Conservation (phyloP, 2,888 invertebrate species). For the Resseliella maxima region DNA sequence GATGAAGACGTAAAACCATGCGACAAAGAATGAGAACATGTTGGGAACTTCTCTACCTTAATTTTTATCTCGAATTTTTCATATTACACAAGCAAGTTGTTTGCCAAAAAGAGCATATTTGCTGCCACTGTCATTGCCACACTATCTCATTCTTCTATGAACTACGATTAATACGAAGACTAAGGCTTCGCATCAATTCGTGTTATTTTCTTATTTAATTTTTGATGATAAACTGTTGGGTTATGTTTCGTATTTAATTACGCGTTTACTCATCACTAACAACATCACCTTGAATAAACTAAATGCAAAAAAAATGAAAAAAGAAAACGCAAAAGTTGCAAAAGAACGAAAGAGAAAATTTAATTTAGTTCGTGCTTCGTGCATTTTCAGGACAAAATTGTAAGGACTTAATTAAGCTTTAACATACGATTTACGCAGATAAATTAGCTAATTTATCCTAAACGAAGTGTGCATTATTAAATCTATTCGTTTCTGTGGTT, state of each 20-base stretch:
- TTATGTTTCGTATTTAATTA: constrained; percentile 37
- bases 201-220: constrained; percentile 55
- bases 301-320: neutral
- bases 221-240: constrained; percentile 55
- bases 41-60: neutral
- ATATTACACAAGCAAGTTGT: neutral
- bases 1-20: no score
- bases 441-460: constrained; percentile 55
- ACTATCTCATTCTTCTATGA: neutral
- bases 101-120: neutral
- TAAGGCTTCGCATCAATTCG: constrained; percentile 46
- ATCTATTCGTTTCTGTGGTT: constrained; percentile 5
- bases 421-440: constrained; percentile 55
- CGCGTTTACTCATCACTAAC: constrained; percentile 16
- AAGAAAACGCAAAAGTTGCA: neutral
- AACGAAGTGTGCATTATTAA: constrained; percentile 53
- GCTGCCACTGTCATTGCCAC: neutral
- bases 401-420: constrained; percentile 54
- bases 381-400: neutral
- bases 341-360: constrained; percentile 12
- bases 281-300: neutral
- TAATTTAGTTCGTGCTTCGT: constrained; percentile 14
- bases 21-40: neutral
- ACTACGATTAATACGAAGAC: neutral
- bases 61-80: neutral